A percentile compares a stretch with the other conserved stretches of the same genome.
Conservation (phyloP, 2,113 vertebrate species). For the Periophthalmus modestus region DNA sequence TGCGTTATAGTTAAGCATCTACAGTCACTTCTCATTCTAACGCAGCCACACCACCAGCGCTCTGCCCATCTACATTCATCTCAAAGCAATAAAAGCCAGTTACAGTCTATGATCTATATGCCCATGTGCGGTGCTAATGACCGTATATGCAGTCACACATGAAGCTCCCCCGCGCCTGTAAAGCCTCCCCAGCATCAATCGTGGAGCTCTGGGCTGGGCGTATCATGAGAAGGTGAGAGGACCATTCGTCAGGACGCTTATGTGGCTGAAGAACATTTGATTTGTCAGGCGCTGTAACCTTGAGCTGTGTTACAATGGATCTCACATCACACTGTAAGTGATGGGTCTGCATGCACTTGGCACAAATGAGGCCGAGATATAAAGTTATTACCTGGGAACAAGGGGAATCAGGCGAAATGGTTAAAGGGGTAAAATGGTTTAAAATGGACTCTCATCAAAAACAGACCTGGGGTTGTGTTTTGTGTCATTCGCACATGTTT, state of each 20-base stretch:
- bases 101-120: constrained; percentile 13
- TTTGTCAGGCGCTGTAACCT: constrained; percentile 71
- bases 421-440: neutral
- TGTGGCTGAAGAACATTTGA: constrained; percentile 61
- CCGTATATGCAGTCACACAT: constrained; percentile 22
- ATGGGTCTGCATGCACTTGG: constrained; percentile 40
- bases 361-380: constrained; percentile 5
- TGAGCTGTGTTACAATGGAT: constrained; percentile 49
- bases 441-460: no score
- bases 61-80: neutral
- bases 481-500: no score
- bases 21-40: neutral
- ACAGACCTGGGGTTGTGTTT: no score
- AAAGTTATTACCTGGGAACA: constrained; percentile 26
- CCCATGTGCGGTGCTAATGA: constrained; percentile 15
- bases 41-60: neutral
- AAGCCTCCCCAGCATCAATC: constrained; percentile 43
- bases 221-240: constrained; percentile 57
- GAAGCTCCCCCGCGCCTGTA: constrained; percentile 33
- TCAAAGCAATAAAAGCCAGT: constrained; percentile 2
- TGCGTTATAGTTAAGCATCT: neutral
- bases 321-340: constrained; percentile 34
- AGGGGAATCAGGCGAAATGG: neutral
- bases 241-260: constrained; percentile 56
- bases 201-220: constrained; percentile 24